Conservation (phyloP, 2,113 vertebrate genomes). For the Neodon shergylaensis region DNA sequence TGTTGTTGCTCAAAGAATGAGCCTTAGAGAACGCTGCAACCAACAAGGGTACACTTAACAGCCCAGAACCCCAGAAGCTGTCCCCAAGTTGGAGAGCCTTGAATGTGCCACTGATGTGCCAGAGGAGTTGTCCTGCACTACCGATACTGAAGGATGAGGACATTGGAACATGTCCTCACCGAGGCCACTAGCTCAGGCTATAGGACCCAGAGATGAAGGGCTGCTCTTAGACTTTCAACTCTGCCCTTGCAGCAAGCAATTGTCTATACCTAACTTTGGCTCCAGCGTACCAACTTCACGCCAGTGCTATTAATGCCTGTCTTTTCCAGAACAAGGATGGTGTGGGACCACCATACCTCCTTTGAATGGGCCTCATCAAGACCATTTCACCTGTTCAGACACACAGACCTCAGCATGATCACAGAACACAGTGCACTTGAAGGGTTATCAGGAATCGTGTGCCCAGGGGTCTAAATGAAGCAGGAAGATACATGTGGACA, state of each 20-base stretch:
- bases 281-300: not conserved
- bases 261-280: not conserved
- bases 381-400: not conserved
- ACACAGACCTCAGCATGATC: not conserved
- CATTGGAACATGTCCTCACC: not conserved
- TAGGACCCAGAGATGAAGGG: not conserved
- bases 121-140: not conserved
- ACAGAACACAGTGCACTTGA: not conserved
- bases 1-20: not conserved
- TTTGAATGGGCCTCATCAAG: not conserved
- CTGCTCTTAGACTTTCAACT: not conserved
- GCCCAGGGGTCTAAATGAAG: not conserved
- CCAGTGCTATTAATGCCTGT: not conserved
- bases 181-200: not conserved
- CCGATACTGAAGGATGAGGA: not conserved
- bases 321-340: not conserved
- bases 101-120: not conserved
- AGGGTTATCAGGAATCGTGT: not conserved
- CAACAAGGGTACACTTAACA: not conserved
- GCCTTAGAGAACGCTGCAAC: not conserved
- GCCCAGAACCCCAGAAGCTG: not conserved
- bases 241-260: not conserved
- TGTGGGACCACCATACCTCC: not conserved
- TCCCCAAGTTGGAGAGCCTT: not conserved
- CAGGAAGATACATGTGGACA: not conserved